These are phyloP conservation scores for Thalpophila matura DNA, from an alignment of 2,888 invertebrate genomes.

Conservation along the genomic window DNA sequence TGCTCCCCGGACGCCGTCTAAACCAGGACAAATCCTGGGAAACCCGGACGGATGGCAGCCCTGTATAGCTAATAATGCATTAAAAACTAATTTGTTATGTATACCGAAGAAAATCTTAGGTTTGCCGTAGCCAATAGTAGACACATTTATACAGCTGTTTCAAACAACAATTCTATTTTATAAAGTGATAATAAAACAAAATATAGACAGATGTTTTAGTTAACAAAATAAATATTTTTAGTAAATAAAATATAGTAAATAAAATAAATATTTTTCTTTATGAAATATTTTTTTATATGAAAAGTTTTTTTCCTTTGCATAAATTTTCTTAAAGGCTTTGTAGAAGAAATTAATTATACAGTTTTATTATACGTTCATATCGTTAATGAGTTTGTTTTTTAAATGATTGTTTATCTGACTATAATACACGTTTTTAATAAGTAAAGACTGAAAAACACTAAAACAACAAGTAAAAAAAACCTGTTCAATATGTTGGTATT, in stretches of 20 bases:
- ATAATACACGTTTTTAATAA: too few species aligned
- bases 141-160: slow-evolving; percentile 18
- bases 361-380: neutral
- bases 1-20: too few species aligned
- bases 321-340: neutral
- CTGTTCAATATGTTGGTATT: neutral
- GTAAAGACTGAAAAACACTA: neutral
- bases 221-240: neutral
- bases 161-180: neutral
- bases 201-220: neutral
- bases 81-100: slow-evolving; percentile 38
- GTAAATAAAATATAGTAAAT: neutral
- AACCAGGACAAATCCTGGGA: too few species aligned
- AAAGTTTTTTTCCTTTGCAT: neutral
- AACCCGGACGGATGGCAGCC: too few species aligned
- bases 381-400: slow-evolving; percentile 3
- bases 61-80: slow-evolving; percentile 31
- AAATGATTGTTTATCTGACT: neutral
- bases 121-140: slow-evolving; percentile 19
- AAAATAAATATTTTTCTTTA: neutral
- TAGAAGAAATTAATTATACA: neutral
- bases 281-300: neutral
- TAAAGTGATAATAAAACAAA: neutral
- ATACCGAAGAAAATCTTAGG: slow-evolving; percentile 20
- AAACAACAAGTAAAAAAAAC: neutral